Evolutionary conservation across 2,888 invertebrate genomes (phyloP), one percentile per base, ranked within the genome.

Genomic region (Anorthoa munda): DNA sequence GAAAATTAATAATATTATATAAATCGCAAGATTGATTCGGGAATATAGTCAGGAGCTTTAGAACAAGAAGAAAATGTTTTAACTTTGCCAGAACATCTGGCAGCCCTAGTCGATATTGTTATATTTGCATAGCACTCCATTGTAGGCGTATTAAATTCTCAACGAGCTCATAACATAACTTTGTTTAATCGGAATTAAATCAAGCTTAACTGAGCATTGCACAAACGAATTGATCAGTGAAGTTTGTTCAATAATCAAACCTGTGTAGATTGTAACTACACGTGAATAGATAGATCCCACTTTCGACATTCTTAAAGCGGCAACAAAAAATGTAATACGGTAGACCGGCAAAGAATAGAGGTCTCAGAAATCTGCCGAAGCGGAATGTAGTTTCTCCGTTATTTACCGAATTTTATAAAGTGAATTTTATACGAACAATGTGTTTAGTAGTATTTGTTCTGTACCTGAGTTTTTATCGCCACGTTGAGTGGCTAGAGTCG

Each of bases 401-500:
- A 89, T 86, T 81, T 86, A 86, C 88, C 86, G 85, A 88, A 89
- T n/a, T n/a, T n/a, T n/a, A n/a, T n/a, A n/a, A n/a, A 81, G 82
- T 86, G 84, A 85, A 87, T 84, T 85, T 79, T 77, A 75, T 76
- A 75, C 82, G 83, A 80, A 85, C 81, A 86, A 86, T 84, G 81
- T 75, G 72, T 82, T 77, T 86, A 87, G 87, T 85, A 79, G 73
- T 89, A 84, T 91, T 90, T 87, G 87, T 87, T 87, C 72, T 83
- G 89, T 90, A 88, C 89, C 90, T 86, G 88, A 84, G 87, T 91
- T 90, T 91, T 91, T 92, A 87, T 89, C 71, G 77, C 73, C 68
- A 63, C 17, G 50, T 50, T 56, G 58, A 82, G 77, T 77, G 53
- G 53, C 61, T 65, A 66, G 72, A 64, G 31, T 65, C 81, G 76